These are phyloP conservation scores for Eulithis testata DNA, from an alignment of 2,888 invertebrate genomes.

Conservation along the genomic window DNA sequence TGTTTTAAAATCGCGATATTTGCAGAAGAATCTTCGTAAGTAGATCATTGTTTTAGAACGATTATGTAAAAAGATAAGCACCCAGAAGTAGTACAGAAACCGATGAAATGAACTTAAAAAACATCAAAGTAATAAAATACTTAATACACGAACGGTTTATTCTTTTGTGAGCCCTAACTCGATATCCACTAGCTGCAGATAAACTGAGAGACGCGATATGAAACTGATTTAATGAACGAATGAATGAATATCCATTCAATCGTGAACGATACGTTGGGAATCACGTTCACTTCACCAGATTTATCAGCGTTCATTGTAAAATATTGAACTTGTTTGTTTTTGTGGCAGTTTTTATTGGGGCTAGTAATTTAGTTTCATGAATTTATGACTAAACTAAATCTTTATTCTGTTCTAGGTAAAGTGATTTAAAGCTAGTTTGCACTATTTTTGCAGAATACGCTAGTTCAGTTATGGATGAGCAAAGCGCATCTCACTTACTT, in stretches of 20 bases:
- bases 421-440: neutral
- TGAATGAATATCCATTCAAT: slow-evolving; percentile 67
- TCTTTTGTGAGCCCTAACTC: slow-evolving; percentile 21
- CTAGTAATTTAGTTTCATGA: slow-evolving; percentile 28
- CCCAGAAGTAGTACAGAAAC: too few species aligned
- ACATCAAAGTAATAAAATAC: slow-evolving; percentile 8
- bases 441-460: slow-evolving; percentile 5
- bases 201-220: slow-evolving; percentile 53
- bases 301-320: slow-evolving; percentile 51
- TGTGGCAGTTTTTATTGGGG: slow-evolving; percentile 32
- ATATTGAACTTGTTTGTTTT: slow-evolving; percentile 43
- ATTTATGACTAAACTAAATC: slow-evolving; percentile 19
- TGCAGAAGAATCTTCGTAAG: too few species aligned
- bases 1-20: too few species aligned
- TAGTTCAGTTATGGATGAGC: neutral
- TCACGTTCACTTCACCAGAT: slow-evolving; percentile 64
- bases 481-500: neutral
- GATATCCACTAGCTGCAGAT: slow-evolving; percentile 48
- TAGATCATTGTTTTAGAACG: too few species aligned
- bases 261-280: slow-evolving; percentile 66
- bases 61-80: too few species aligned
- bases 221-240: slow-evolving; percentile 66
- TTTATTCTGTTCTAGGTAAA: slow-evolving; percentile 8
- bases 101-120: neutral
- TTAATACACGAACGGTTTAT: slow-evolving; percentile 2